Evolutionary conservation across 2,888 invertebrate genomes (phyloP).

Genomic region (Polyploca ridens): DNA sequence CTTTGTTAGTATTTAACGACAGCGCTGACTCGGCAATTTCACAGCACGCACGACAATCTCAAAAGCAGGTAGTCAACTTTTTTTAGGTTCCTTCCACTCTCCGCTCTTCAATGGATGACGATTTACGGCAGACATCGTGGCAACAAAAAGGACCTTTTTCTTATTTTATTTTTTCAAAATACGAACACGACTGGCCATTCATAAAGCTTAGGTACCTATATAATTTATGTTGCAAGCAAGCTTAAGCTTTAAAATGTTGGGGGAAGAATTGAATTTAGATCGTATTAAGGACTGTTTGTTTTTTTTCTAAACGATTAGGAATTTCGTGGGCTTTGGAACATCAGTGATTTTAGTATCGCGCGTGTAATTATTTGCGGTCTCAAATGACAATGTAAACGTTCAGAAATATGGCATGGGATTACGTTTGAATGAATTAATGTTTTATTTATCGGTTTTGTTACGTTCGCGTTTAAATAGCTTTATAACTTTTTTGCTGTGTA

Average conservation of each 20-base stretch:
- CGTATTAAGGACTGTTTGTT: not conserved
- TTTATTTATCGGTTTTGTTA: not conserved
- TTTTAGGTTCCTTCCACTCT: slow-evolving; percentile 57
- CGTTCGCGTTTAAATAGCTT: not conserved
- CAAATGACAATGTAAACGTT: slow-evolving; percentile 5
- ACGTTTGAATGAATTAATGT: not conserved
- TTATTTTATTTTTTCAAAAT: slow-evolving; percentile 46
- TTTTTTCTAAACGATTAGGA: slow-evolving; percentile 3
- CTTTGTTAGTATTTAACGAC: not conserved
- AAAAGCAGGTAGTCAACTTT: slow-evolving; percentile 46
- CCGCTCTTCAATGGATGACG: slow-evolving; percentile 66
- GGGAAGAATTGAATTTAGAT: not conserved
- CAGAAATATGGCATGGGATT: not conserved
- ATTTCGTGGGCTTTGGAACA: not conserved
- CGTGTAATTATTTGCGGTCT: slow-evolving; percentile 11
- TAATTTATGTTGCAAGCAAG: not conserved
- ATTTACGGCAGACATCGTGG: slow-evolving; percentile 79
- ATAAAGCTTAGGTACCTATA: slow-evolving; percentile 45
- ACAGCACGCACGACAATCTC: slow-evolving; percentile 49
- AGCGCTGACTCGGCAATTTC: slow-evolving; percentile 23
- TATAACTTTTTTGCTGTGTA: not conserved
- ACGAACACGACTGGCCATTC: slow-evolving; percentile 68
- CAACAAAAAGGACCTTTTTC: slow-evolving; percentile 69
- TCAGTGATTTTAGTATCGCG: not conserved
- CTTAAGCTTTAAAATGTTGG: slow-evolving; percentile 1